Percentiles rank a stretch among this genome's conserved stretches.
Conservation (phyloP, 2,113 vertebrate species). For the Verasper variegatus region DNA sequence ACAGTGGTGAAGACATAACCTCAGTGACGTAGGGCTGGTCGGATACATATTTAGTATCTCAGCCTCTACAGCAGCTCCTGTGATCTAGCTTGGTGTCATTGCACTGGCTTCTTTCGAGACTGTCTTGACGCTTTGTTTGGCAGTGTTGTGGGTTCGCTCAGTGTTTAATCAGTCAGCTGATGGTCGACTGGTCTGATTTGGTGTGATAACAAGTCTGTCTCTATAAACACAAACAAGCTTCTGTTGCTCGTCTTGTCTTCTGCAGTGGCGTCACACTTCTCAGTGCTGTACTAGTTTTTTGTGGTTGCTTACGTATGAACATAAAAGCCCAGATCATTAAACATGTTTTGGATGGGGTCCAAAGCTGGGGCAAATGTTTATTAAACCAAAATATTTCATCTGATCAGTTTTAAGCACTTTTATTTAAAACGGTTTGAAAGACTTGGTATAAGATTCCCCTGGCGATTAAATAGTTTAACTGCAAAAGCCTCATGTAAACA, state of each 20-base stretch:
- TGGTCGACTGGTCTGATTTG: not conserved
- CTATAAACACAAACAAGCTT: slow-evolving; percentile 25
- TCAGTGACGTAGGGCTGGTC: no score
- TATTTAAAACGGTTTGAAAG: not conserved
- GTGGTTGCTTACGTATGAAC: slow-evolving; percentile 15
- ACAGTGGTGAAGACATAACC: no score
- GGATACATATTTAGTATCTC: no score
- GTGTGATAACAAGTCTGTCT: slow-evolving; percentile 1
- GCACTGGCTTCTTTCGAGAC: no score
- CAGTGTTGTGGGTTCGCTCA: slow-evolving; percentile 1
- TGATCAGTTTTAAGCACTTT: not conserved
- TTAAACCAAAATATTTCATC: not conserved
- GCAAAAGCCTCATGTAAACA: no score
- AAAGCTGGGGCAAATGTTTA: not conserved
- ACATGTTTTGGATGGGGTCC: not conserved
- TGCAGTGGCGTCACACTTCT: slow-evolving; percentile 8
- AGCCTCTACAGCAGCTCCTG: no score
- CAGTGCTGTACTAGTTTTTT: slow-evolving; percentile 1
- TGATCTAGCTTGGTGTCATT: no score
- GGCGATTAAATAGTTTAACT: no score
- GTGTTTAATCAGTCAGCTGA: slow-evolving; percentile 13
- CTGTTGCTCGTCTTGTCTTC: slow-evolving; percentile 8
- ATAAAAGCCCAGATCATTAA: slow-evolving; percentile 10
- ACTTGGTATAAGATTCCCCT: not conserved
- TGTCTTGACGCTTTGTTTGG: not conserved